Evolutionary conservation across 2,797 vertebrate genomes (phyloP).

Genomic region (Natrix natrix): DNA sequence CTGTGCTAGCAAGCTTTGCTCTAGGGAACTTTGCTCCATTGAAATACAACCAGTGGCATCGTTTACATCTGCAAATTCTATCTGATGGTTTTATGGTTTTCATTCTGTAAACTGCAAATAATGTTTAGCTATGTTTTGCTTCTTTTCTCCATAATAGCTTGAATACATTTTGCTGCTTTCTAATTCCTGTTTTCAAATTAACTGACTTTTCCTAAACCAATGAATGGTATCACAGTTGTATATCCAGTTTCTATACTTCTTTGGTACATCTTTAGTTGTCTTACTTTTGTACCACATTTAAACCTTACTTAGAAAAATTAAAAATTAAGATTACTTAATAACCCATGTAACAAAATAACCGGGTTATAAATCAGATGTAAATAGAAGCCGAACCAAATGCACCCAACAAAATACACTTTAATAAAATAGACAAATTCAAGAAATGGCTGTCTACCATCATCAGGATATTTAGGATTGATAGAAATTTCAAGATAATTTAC

Average conservation of each 20-base stretch:
- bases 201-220: background rate
- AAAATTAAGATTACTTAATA: background rate
- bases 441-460: background rate
- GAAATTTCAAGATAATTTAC: background rate
- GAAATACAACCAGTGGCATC: background rate
- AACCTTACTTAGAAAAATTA: background rate
- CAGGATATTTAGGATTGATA: background rate
- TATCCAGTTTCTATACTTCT: background rate
- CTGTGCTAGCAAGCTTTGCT: background rate
- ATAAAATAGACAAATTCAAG: background rate
- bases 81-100: background rate
- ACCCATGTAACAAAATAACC: background rate
- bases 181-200: background rate
- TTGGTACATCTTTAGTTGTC: background rate
- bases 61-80: background rate
- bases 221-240: background rate
- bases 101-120: background rate
- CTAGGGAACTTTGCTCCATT: background rate
- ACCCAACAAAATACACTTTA: background rate
- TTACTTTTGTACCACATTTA: background rate
- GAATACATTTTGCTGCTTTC: background rate
- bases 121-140: background rate
- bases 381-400: background rate
- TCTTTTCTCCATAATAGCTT: background rate
- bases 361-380: background rate